Percentiles rank a stretch among this genome's conserved stretches.
Evolutionary conservation across 1,140 invertebrate genomes (phyloP).

Genomic region (Neelides sp.): DNA sequence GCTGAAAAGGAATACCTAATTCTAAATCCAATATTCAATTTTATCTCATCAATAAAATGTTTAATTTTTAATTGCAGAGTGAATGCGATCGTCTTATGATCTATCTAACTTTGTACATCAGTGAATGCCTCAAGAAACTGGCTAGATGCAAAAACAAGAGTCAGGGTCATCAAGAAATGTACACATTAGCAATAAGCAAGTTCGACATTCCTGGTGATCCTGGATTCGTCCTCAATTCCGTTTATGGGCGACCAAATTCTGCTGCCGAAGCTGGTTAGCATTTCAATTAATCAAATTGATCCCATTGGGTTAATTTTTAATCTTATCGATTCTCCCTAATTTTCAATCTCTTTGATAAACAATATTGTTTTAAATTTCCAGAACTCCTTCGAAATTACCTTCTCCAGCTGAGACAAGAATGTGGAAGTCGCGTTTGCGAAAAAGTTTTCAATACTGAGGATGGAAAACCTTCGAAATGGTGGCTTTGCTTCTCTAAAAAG

Average conservation of each 20-base stretch:
- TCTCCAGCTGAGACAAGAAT: slow-evolving; percentile 88
- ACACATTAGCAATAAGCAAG: slow-evolving; percentile 81
- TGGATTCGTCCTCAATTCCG: slow-evolving; percentile 93
- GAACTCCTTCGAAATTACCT: slow-evolving; percentile 87
- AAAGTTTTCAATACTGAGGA: slow-evolving; percentile 79
- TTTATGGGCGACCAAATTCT: slow-evolving; percentile 79
- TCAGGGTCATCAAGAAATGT: slow-evolving; percentile 89
- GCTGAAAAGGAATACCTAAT: background rate
- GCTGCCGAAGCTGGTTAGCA: slow-evolving; percentile 62
- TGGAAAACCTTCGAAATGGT: slow-evolving; percentile 97
- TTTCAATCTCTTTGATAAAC: background rate
- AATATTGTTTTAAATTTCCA: slow-evolving; percentile 37
- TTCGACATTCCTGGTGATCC: slow-evolving; percentile 94
- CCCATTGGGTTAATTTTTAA: slow-evolving; percentile 4
- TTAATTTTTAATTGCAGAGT: slow-evolving; percentile 48
- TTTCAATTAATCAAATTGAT: background rate
- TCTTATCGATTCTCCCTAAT: slow-evolving; percentile 8
- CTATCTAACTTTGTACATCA: slow-evolving; percentile 97
- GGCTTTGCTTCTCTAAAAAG: slow-evolving; percentile 97
- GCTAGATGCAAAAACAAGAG: slow-evolving; percentile 80
- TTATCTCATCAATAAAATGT: slow-evolving; percentile 2
- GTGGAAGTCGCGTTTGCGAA: slow-evolving; percentile 75
- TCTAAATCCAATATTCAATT: slow-evolving; percentile 8
- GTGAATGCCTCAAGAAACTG: slow-evolving; percentile 90
- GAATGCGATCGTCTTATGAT: slow-evolving; percentile 92